Evolutionary conservation across 2,797 vertebrate genomes (phyloP).

Genomic region (Kryptopterus vitreolus): DNA sequence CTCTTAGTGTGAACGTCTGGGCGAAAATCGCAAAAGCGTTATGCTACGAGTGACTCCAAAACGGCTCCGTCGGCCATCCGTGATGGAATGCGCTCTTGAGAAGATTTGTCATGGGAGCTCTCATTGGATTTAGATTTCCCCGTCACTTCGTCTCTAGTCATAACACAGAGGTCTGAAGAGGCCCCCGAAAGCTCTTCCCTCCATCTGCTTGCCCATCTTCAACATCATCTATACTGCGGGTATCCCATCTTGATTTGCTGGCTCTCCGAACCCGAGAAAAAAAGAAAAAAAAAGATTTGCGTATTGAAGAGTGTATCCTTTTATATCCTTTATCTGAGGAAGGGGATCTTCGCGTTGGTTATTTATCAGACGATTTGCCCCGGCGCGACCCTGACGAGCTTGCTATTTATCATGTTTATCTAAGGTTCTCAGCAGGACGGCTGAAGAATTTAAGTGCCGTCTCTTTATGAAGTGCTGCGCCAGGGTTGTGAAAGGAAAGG

Average conservation of each 20-base stretch:
- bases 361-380: constrained; percentile 62
- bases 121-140: constrained; percentile 32
- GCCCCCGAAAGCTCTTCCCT: constrained; percentile 63
- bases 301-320: background rate
- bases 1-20: background rate
- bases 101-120: constrained; percentile 38
- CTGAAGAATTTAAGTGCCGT: constrained; percentile 72
- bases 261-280: background rate
- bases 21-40: background rate
- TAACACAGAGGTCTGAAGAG: constrained; percentile 61
- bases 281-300: background rate
- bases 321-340: constrained; percentile 3
- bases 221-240: constrained; percentile 26
- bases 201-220: constrained; percentile 33
- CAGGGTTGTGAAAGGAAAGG: constrained; percentile 66
- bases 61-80: constrained; percentile 21
- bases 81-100: constrained; percentile 46
- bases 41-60: background rate
- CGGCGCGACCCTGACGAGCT: constrained; percentile 66
- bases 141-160: constrained; percentile 59
- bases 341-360: constrained; percentile 29
- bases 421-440: constrained; percentile 63
- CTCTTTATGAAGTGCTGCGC: constrained; percentile 69
- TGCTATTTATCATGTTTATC: constrained; percentile 77
- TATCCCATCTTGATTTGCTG: background rate